Conservation (phyloP, 2,113 vertebrate genomes). For the Glaucidium brasilianum region DNA sequence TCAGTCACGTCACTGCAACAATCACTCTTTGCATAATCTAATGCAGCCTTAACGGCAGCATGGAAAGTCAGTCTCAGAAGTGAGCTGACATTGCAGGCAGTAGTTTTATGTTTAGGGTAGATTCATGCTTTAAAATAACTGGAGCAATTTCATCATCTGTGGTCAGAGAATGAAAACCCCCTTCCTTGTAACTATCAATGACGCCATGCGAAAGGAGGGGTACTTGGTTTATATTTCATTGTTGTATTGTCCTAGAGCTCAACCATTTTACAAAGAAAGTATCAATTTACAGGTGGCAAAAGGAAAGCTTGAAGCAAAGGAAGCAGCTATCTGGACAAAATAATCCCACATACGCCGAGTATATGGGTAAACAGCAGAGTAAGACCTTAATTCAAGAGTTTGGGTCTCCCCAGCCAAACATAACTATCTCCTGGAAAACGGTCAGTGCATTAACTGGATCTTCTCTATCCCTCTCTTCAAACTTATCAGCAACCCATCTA, state of each 20-base stretch:
- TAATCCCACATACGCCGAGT: rapidly evolving
- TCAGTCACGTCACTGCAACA: neutral
- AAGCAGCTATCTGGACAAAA: neutral
- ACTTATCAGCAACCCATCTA: neutral
- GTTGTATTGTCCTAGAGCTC: neutral
- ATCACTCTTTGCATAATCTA: neutral
- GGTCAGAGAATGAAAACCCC: neutral
- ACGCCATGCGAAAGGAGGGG: rapidly evolving
- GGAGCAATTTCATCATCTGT: neutral
- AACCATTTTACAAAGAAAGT: neutral
- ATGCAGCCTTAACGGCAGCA: neutral
- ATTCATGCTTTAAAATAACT: neutral
- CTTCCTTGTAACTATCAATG: rapidly evolving
- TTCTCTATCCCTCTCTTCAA: neutral
- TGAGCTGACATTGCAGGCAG: neutral
- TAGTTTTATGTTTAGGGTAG: neutral
- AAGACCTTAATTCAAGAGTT: neutral
- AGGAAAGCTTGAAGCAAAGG: neutral
- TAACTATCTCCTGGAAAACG: neutral
- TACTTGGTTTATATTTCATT: neutral
- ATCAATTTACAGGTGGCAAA: neutral
- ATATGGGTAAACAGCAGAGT: neutral
- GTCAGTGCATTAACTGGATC: neutral
- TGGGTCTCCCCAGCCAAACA: neutral
- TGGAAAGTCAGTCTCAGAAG: neutral